Percentiles rank a stretch among this genome's conserved stretches.
Evolutionary conservation across 2,888 invertebrate genomes (phyloP).

Genomic region (Rutpela maculata): DNA sequence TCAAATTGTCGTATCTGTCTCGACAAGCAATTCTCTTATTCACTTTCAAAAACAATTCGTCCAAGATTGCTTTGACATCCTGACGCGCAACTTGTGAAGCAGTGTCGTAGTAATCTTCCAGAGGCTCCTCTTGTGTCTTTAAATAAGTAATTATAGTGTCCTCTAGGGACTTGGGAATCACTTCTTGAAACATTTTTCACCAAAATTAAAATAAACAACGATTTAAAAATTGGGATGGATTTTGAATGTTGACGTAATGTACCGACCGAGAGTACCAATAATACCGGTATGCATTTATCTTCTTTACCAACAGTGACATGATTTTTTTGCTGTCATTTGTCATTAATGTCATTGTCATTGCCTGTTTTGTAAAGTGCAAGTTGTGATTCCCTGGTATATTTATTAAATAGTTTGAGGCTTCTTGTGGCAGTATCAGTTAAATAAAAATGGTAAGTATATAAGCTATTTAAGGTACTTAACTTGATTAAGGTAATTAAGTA

Average conservation of each 20-base stretch:
- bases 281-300: background rate
- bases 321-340: background rate
- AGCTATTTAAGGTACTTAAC: background rate
- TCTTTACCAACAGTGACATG: background rate
- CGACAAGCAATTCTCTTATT: constrained; percentile 61
- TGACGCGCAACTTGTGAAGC: background rate
- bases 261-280: background rate
- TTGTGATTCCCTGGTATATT: background rate
- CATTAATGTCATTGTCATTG: too few species aligned
- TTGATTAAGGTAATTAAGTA: too few species aligned
- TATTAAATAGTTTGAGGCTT: background rate
- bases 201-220: background rate
- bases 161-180: constrained; percentile 18
- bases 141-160: constrained; percentile 25
- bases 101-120: background rate
- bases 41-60: constrained; percentile 63
- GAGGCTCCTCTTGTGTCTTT: constrained; percentile 1
- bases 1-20: constrained; percentile 61
- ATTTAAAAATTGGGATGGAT: background rate
- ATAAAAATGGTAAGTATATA: background rate
- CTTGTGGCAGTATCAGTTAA: background rate
- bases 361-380: background rate
- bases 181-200: constrained; percentile 6
- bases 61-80: constrained; percentile 56
- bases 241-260: constrained; percentile 1